These are phyloP conservation scores for Tribolium castaneum DNA, from an alignment of 1,140 invertebrate species.

Conservation along the genomic window DNA sequence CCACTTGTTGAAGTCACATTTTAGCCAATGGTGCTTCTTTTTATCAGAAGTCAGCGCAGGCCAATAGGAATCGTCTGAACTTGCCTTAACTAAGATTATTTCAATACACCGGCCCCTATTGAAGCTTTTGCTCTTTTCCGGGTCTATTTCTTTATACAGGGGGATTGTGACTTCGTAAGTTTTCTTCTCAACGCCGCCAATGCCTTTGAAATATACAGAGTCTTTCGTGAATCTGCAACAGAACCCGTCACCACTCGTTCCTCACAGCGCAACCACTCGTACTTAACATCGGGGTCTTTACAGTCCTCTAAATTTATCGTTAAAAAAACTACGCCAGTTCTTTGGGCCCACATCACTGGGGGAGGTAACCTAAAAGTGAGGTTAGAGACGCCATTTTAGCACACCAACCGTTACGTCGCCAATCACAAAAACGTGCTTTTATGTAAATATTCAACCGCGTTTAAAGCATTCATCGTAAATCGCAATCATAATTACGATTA, in stretches of 20 bases:
- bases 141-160: conserved; percentile 83
- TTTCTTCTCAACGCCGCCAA: conserved; percentile 87
- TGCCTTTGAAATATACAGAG: conserved; percentile 85
- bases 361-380: conserved; percentile 70
- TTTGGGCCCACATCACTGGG: conserved; percentile 92
- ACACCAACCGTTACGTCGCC: background rate
- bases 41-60: conserved; percentile 87
- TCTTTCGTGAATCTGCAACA: conserved; percentile 76
- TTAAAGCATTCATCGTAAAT: background rate
- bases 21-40: conserved; percentile 94
- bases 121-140: conserved; percentile 77
- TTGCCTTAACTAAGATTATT: conserved; percentile 77
- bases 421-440: background rate
- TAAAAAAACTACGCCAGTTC: conserved; percentile 81
- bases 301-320: conserved; percentile 92
- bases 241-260: background rate
- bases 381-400: conserved; percentile 44
- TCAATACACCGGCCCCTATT: conserved; percentile 82
- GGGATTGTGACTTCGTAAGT: conserved; percentile 87
- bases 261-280: conserved; percentile 47
- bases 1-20: conserved; percentile 97
- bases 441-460: background rate
- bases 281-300: conserved; percentile 84
- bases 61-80: conserved; percentile 87
- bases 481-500: background rate